phyloP scores from a whole-genome alignment of 2,797 vertebrate genomes.

The Loriculus beryllinus region DNA sequence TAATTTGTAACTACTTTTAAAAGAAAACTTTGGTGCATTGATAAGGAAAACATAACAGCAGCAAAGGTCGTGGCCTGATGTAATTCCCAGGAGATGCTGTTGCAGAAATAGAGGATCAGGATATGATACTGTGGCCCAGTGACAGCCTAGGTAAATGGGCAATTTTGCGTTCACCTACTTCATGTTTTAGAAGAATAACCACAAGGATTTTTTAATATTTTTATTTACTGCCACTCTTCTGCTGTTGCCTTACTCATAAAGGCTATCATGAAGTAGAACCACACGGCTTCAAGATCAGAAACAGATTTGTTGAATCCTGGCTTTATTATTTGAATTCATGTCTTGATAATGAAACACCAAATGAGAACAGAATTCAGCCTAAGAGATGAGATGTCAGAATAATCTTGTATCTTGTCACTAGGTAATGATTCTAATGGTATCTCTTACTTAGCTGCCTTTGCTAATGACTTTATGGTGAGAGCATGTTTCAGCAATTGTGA shows the following conservation, averaged over 20 bases:
- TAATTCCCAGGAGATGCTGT: background rate
- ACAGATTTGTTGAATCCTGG: background rate
- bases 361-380: background rate
- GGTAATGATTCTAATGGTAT: conserved; percentile 32
- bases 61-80: background rate
- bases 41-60: background rate
- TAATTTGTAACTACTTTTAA: background rate
- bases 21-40: background rate
- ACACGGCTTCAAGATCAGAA: conserved; percentile 16
- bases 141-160: background rate
- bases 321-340: conserved; percentile 7
- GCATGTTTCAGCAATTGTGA: conserved; percentile 4
- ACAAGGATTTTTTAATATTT: background rate
- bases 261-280: background rate
- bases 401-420: conserved; percentile 32
- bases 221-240: background rate
- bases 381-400: conserved; percentile 15
- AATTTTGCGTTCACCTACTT: background rate
- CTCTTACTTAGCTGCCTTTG: background rate
- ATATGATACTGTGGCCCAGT: background rate
- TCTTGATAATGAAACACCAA: background rate
- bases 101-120: background rate
- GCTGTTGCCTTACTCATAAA: background rate
- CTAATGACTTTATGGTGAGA: conserved; percentile 21
- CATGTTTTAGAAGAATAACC: background rate